These are phyloP conservation scores for Araneus ventricosus DNA, from an alignment of 1,140 invertebrate species.

Conservation along the genomic window DNA sequence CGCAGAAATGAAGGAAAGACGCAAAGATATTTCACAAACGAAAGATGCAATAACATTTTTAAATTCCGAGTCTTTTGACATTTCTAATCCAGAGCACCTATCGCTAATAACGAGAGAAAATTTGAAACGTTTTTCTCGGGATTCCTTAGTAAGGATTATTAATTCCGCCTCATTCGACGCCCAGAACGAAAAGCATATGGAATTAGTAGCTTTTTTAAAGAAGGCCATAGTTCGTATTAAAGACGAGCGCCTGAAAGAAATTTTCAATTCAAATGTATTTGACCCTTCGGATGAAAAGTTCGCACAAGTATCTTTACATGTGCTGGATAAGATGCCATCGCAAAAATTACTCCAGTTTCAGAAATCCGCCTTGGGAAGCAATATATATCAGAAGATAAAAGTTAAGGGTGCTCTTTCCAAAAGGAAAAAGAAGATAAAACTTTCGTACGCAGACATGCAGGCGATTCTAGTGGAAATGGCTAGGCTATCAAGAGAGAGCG, in stretches of 20 bases:
- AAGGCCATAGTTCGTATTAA: not conserved
- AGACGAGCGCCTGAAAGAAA: not conserved
- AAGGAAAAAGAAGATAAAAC: not conserved
- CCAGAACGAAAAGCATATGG: constrained; percentile 25
- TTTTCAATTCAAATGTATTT: constrained; percentile 27
- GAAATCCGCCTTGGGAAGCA: constrained; percentile 52
- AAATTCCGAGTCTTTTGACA: constrained; percentile 39
- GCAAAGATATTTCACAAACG: not conserved
- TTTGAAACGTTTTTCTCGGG: not conserved
- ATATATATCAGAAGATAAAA: constrained; percentile 50
- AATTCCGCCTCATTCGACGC: constrained; percentile 34
- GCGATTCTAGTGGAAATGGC: constrained; percentile 1
- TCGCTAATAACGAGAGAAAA: not conserved
- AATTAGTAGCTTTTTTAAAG: constrained; percentile 1
- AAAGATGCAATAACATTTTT: not conserved
- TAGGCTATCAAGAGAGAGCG: not conserved
- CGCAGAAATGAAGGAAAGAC: not conserved
- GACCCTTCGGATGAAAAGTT: constrained; percentile 12
- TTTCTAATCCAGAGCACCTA: constrained; percentile 14
- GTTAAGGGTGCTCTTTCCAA: not conserved
- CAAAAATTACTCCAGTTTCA: constrained; percentile 2
- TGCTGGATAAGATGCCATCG: constrained; percentile 42
- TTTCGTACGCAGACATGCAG: constrained; percentile 58
- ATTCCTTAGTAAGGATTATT: constrained; percentile 5
- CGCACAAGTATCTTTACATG: not conserved